Base-by-base conservation (phyloP, 2,797 vertebrate species). In the Carcharodon carcharias region DNA sequence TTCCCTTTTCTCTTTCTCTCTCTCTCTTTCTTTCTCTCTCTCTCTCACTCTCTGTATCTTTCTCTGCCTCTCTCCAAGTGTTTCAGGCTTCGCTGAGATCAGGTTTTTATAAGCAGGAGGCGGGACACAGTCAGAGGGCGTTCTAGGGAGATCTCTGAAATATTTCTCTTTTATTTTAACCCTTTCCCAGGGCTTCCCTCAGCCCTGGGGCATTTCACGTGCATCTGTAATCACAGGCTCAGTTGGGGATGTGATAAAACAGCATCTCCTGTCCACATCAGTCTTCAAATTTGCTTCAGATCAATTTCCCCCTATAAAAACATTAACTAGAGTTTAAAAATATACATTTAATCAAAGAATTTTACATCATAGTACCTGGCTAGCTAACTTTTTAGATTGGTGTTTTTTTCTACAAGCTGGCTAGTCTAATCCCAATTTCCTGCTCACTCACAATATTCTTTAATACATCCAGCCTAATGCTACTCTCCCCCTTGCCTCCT, bases 61-160 rank as follows among this genome's bases (percentile, higher is more conserved):
- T 77, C 94, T 95, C 18, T 69, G 45, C 65, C 65, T 95, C 65
- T 95, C 94, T 95, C 18, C 65, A 95, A 95, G 40, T 95, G 94
- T 73, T 56, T 95, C 94, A 56, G 50, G 45, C 67, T 95, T 95
- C 14, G 94, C 94, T 73, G 94, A 95, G 65, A 95, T 95, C 94
- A 95, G 67, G 94, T 95, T 95, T 95, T 95, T 95, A 95, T 95
- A 95, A 56, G 40, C 14, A 16, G 94, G 67, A 73, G 94, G 94
- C 94, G 94, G 67, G 94, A 77, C 45, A 5, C 50, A 95, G 94
- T 95, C 23, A 40, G 69, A 71, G 50, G 94, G 94, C 94, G 94
- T 95, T 73, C 11, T 45, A 65, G 50, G 54, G 67, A 95, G 94
- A 95, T 71, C 93, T 95, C 65, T 50, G 67, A 95, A 67, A 31